Conservation (phyloP, 2,113 vertebrate species). For the Chelonoidis abingdonii region DNA sequence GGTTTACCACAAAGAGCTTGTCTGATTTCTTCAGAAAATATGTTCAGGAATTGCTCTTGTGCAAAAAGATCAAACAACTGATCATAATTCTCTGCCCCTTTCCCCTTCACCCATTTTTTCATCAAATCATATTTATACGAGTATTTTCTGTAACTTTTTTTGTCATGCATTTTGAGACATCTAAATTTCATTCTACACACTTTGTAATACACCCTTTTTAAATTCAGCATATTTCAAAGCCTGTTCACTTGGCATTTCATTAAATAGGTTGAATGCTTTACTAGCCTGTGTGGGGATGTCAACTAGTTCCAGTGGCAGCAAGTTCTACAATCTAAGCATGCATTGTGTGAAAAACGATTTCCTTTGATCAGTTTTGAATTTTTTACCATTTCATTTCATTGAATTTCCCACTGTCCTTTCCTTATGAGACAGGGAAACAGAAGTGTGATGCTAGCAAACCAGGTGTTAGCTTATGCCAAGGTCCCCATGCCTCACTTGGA, state of each 20-base stretch:
- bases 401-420: background rate
- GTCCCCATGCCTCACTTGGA: background rate
- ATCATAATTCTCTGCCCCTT: background rate
- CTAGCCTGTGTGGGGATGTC: too few relatives aligned
- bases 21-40: background rate
- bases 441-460: background rate
- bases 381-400: background rate
- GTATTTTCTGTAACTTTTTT: background rate
- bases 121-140: background rate
- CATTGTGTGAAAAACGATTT: accelerated
- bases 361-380: background rate
- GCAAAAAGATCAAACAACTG: background rate
- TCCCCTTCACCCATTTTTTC: background rate
- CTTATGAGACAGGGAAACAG: background rate
- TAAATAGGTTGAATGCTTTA: too few relatives aligned
- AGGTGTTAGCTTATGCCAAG: background rate
- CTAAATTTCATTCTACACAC: background rate
- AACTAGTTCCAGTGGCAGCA: too few relatives aligned
- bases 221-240: too few relatives aligned
- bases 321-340: too few relatives aligned
- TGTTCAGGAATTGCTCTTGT: background rate
- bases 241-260: too few relatives aligned
- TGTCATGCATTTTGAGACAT: background rate
- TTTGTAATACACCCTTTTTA: too few relatives aligned
- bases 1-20: background rate